Conservation (phyloP, 2,888 invertebrate genomes). For the Sesia apiformis region DNA sequence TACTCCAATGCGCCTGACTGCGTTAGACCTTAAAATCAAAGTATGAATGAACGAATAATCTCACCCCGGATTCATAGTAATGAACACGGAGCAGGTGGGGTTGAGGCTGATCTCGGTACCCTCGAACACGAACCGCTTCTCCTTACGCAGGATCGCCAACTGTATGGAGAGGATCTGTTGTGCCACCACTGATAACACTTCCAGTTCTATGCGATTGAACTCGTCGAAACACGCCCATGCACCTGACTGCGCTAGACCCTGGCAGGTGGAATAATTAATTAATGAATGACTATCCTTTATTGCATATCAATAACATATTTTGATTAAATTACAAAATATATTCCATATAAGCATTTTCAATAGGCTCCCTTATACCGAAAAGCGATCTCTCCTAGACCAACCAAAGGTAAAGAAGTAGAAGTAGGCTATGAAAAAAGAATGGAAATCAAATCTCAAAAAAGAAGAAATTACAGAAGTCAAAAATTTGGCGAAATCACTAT, state of each 20-base stretch:
- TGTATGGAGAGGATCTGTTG: constrained; percentile 96
- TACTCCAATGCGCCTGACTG: constrained; percentile 77
- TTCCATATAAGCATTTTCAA: background rate
- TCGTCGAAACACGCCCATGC: constrained; percentile 97
- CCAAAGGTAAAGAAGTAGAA: no score
- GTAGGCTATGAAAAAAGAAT: no score
- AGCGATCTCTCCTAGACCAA: no score
- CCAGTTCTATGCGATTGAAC: constrained; percentile 94
- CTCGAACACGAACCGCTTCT: constrained; percentile 91
- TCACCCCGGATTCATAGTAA: constrained; percentile 95
- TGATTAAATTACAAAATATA: background rate
- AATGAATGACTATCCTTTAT: no score
- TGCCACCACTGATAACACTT: constrained; percentile 93
- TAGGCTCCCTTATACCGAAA: no score
- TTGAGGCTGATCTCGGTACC: constrained; percentile 92
- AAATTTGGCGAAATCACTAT: no score
- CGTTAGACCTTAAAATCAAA: constrained; percentile 79
- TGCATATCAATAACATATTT: no score
- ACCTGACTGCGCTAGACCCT: constrained; percentile 92
- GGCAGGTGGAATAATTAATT: background rate
- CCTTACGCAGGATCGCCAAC: constrained; percentile 84
- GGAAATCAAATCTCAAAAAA: no score
- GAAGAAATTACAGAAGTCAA: no score
- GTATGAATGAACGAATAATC: constrained; percentile 6
- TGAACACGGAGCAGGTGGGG: constrained; percentile 91